These are phyloP conservation scores for Hypena proboscidalis DNA, from an alignment of 2,888 invertebrate genomes.

Conservation along the genomic window DNA sequence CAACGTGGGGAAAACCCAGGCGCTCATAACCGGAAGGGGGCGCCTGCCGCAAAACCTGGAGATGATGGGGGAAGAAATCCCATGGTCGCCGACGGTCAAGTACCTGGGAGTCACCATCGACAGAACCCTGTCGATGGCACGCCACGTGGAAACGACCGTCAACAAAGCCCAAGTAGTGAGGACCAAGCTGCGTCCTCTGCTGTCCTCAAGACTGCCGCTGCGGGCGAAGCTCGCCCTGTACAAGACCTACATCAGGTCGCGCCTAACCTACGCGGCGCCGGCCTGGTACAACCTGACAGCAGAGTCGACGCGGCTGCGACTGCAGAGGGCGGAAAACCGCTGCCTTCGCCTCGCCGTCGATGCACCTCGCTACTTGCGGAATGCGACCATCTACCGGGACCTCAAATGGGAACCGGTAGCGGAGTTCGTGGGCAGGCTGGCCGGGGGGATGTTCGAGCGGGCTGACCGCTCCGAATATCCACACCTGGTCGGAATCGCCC, in stretches of 20 bases:
- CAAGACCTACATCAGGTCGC: conserved; percentile 28
- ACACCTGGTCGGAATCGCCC: too few relatives aligned
- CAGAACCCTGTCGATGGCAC: conserved; percentile 21
- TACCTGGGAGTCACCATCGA: conserved; percentile 36
- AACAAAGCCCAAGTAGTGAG: conserved; percentile 8
- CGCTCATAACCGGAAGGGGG: too few relatives aligned
- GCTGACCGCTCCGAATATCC: background rate
- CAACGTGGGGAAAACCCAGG: too few relatives aligned
- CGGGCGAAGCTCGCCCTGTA: conserved; percentile 27
- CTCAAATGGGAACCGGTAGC: conserved; percentile 4
- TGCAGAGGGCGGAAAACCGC: conserved; percentile 4
- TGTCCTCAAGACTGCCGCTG: conserved; percentile 26
- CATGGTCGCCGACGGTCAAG: conserved; percentile 19
- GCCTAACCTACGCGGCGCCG: conserved; percentile 24
- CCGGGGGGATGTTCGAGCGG: conserved; percentile 15
- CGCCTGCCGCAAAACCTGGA: too few relatives aligned
- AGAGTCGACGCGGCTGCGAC: background rate
- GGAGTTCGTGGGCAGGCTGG: conserved; percentile 10
- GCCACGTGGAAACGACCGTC: conserved; percentile 17
- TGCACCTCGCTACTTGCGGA: conserved; percentile 9
- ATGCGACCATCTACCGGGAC: conserved; percentile 10
- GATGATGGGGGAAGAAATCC: too few relatives aligned
- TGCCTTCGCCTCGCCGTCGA: conserved; percentile 1
- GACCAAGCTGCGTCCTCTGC: conserved; percentile 19
- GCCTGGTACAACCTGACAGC: conserved; percentile 13